Evolutionary conservation across 2,113 vertebrate species (phyloP).

Genomic region (Odocoileus virginianus): DNA sequence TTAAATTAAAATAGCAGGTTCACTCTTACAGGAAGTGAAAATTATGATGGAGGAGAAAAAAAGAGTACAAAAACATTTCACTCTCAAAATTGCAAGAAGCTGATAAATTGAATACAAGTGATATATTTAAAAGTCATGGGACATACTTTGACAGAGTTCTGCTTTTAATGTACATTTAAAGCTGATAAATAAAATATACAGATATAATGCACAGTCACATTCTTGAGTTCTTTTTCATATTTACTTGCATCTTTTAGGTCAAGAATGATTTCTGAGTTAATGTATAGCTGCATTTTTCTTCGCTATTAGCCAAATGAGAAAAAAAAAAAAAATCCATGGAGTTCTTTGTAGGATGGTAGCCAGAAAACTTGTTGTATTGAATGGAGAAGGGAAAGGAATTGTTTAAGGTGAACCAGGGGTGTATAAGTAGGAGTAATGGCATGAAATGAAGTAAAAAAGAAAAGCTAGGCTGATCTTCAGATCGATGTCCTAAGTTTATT

Average conservation of each 20-base stretch:
- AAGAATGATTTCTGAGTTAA: background rate
- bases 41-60: background rate
- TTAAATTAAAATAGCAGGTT: background rate
- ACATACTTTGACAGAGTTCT: constrained; percentile 27
- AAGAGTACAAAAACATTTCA: constrained; percentile 3
- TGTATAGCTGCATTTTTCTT: background rate
- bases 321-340: background rate
- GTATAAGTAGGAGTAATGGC: background rate
- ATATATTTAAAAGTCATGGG: constrained; percentile 17
- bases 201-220: background rate
- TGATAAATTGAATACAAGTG: constrained; percentile 39
- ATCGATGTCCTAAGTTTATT: constrained; percentile 24
- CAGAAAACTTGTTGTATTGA: background rate
- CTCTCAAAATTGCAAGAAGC: background rate
- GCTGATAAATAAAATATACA: constrained; percentile 1
- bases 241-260: background rate
- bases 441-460: background rate
- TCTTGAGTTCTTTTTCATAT: background rate
- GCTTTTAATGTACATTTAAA: background rate
- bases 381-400: background rate
- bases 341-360: background rate
- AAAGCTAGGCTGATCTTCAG: constrained; percentile 2
- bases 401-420: background rate
- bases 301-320: background rate
- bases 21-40: background rate